phyloP scores from a whole-genome alignment of 2,113 vertebrate species.

The human (Homo sapiens) region DNA sequence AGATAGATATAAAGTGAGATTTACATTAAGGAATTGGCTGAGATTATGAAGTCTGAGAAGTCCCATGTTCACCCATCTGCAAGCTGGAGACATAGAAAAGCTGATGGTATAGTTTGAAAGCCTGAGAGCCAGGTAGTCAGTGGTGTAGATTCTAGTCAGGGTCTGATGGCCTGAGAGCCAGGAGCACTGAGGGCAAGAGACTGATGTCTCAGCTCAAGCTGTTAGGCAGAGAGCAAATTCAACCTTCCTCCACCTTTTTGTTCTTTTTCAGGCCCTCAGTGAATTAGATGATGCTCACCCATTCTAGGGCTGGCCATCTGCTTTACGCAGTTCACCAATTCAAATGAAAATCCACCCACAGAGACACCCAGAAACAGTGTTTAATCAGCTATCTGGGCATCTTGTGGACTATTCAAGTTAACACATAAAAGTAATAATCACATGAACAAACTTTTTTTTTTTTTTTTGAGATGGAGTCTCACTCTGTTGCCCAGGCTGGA shows the following conservation, averaged over 20 bases:
- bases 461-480: no score
- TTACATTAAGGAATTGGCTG: background rate
- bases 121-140: background rate
- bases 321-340: background rate
- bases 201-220: background rate
- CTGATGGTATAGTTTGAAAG: background rate
- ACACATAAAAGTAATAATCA: background rate
- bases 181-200: background rate
- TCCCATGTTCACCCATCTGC: background rate
- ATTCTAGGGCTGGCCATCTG: background rate
- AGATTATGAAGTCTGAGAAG: background rate
- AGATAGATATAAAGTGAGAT: background rate
- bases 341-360: background rate
- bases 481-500: no score
- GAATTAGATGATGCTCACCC: background rate
- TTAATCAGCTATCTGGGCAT: background rate
- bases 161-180: background rate
- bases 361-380: background rate
- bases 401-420: background rate
- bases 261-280: background rate
- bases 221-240: background rate
- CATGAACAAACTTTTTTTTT: background rate
- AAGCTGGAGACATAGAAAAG: background rate
- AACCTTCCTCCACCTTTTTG: background rate
- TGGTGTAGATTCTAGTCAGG: background rate